These are phyloP conservation scores for Griposia aprilina DNA, from an alignment of 2,888 invertebrate species.

Conservation along the genomic window DNA sequence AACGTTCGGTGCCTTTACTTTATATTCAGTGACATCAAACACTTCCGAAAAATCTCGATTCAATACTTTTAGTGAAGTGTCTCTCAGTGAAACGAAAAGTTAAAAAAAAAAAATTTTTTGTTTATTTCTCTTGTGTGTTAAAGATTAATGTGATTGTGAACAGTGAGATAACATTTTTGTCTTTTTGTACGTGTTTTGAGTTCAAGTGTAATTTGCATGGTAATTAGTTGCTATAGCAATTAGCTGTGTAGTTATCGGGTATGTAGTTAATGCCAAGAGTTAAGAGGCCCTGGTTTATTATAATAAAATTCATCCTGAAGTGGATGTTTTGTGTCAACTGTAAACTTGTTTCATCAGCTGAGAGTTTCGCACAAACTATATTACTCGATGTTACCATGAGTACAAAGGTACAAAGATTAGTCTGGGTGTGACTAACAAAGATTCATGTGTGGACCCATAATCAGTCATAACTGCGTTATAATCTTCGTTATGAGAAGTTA, in stretches of 20 bases:
- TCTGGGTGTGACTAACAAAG: conserved; percentile 47
- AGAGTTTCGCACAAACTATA: conserved; percentile 26
- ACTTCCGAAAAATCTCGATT: conserved; percentile 50
- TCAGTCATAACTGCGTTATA: conserved; percentile 25
- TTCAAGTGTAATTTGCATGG: conserved; percentile 77
- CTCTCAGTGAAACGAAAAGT: conserved; percentile 17
- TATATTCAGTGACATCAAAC: conserved; percentile 56
- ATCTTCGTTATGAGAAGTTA: conserved; percentile 27
- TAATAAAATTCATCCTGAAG: not conserved
- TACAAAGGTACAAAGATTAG: conserved; percentile 24
- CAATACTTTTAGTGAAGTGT: conserved; percentile 43
- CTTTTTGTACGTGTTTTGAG: conserved; percentile 68
- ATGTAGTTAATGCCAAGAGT: conserved; percentile 83
- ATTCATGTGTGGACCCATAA: conserved; percentile 23
- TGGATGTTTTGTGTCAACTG: conserved; percentile 10
- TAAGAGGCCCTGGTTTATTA: conserved; percentile 36
- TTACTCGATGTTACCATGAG: conserved; percentile 19
- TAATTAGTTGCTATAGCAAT: conserved; percentile 78
- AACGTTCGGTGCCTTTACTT: conserved; percentile 55
- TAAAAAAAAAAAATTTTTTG: no score
- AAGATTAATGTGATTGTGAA: conserved; percentile 50
- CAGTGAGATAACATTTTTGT: conserved; percentile 57
- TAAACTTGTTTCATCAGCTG: conserved; percentile 33
- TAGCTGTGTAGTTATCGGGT: conserved; percentile 70
- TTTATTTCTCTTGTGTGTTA: conserved; percentile 18